Evolutionary conservation across 2,113 vertebrate species (phyloP).

Genomic region (Poeciliopsis prolifica): DNA sequence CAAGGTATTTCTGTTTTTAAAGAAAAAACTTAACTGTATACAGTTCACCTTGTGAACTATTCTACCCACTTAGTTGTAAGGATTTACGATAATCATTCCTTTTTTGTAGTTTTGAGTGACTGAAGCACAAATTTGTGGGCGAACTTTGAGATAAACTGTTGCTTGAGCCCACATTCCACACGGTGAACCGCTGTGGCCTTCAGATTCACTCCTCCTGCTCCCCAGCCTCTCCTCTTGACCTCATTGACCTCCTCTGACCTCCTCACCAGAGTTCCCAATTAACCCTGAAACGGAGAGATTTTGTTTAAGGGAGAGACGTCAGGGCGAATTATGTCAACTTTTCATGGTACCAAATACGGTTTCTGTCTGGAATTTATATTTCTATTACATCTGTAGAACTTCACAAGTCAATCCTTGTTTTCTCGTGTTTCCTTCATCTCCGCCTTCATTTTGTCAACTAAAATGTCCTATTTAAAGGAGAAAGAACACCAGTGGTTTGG

Average conservation of each 20-base stretch:
- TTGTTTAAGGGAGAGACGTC: slow-evolving; percentile 6
- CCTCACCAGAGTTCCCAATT: slow-evolving; percentile 9
- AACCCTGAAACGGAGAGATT: slow-evolving; percentile 15
- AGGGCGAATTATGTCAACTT: neutral
- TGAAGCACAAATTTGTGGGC: neutral
- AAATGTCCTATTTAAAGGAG: too few relatives aligned
- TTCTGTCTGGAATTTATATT: neutral
- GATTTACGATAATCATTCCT: too few relatives aligned
- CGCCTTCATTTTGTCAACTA: too few relatives aligned
- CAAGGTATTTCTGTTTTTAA: too few relatives aligned
- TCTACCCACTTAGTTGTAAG: too few relatives aligned
- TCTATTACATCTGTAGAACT: neutral
- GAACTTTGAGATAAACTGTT: neutral
- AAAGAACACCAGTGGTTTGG: too few relatives aligned
- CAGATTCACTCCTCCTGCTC: neutral
- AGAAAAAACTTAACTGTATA: too few relatives aligned
- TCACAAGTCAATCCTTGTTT: neutral
- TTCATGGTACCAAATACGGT: neutral
- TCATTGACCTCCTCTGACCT: neutral
- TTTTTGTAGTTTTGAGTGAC: too few relatives aligned
- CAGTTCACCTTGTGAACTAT: too few relatives aligned
- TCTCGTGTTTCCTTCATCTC: too few relatives aligned
- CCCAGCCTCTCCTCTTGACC: slow-evolving; percentile 10
- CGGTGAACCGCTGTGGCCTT: slow-evolving; percentile 15
- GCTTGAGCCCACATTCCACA: slow-evolving; percentile 16